Evolutionary conservation across 2,113 vertebrate genomes (phyloP), one percentile per base, ranked within the genome.

Genomic region (Cavia porcellus): DNA sequence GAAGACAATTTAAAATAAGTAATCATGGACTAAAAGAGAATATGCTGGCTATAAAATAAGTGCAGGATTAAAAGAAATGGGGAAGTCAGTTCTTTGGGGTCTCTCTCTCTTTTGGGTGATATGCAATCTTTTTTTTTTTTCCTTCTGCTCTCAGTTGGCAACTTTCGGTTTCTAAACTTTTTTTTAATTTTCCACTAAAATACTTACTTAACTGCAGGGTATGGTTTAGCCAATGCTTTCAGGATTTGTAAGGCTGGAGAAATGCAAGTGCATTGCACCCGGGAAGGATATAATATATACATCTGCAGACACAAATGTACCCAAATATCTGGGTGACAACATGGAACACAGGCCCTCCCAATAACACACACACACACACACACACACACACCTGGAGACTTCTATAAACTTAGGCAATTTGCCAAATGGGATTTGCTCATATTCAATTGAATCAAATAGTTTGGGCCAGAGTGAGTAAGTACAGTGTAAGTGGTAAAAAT

Each of bases 171-270:
- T 90, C 68, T 92, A 95, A 96, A 96, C 90, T 97, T 85, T 95
- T 95, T 97, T 97, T 83, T 92, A 89, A 96, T 96, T 97, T 97
- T 86, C 90, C 92, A 82, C 97, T 95, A 96, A 97, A 95, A 96
- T 94, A 96, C 93, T 96, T 90, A 96, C 88, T 97, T 15, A 9
- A 4, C 92, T 93, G 59, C 86, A 92, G 80, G 83, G 90, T 82
- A 90, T 52, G 52, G 90, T 52, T 62, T 6, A 64, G 72, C 24
- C 38, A 32, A 25, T 75, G 88, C 86, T 95, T 85, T 88, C 42
- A 91, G 87, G 82, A 87, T 89, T 57, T 86, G 61, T 86, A 77
- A 68, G 38, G 59, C 19, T 88, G 1, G 47, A 25, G 83, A 86
- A 59, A 89, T 55, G 45, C 17, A 80, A 82, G 12, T 19, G 52